These are phyloP conservation scores for Crocidura indochinensis DNA, from an alignment of 2,797 vertebrate genomes.

Conservation along the genomic window DNA sequence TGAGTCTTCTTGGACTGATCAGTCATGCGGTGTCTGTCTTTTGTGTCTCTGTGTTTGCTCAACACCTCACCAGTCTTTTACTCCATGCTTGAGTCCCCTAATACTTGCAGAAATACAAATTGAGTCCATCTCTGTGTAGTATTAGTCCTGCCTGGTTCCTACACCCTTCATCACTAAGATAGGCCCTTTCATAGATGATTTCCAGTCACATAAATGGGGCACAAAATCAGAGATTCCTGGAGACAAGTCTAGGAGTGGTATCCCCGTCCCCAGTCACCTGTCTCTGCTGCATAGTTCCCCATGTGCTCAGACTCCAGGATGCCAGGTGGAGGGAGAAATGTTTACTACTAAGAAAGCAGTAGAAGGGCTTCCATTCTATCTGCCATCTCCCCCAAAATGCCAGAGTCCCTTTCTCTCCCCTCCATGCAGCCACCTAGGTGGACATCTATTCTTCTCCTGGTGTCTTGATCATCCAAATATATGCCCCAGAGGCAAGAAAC, in stretches of 20 bases:
- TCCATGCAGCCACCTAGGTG: accelerated
- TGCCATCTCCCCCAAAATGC: not conserved
- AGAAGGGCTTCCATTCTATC: not conserved
- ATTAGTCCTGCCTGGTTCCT: not conserved
- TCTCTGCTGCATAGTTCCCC: not conserved
- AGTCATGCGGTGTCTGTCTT: not conserved
- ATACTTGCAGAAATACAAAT: not conserved
- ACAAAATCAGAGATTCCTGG: not conserved
- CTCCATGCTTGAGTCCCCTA: not conserved
- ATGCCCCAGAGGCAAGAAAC: not conserved
- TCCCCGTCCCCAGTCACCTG: not conserved
- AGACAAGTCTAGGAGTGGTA: not conserved
- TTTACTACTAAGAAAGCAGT: no score
- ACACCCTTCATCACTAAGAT: not conserved
- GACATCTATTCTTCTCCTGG: not conserved
- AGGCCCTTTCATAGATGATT: not conserved
- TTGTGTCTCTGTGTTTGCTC: not conserved
- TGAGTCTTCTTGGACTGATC: not conserved
- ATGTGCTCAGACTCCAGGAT: no score
- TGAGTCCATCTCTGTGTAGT: not conserved
- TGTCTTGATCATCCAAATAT: not conserved
- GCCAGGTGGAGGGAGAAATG: not conserved
- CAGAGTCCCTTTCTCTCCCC: not conserved
- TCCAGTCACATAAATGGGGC: not conserved
- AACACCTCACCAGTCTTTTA: not conserved